Evolutionary conservation across 2,888 invertebrate genomes (phyloP), one percentile per base, ranked within the genome.

Genomic region (Acrobasis suavella): DNA sequence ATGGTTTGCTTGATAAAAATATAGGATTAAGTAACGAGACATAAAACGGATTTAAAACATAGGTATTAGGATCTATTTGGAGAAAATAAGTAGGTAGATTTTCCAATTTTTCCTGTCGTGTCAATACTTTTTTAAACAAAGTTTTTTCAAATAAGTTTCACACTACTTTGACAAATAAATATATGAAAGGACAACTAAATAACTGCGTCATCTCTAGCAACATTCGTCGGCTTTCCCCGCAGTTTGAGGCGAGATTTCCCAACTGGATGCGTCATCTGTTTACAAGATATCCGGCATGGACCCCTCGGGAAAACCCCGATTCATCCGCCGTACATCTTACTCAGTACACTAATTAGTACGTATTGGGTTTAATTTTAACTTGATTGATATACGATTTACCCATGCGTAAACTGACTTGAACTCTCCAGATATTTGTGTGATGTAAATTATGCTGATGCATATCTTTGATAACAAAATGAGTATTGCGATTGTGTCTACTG

Each of bases 261-360:
- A 60, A 60, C 50, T 42, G 60, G 59, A 60, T 60, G 60, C 51
- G 60, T 60, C 60, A 60, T 60, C 60, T 60, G 60, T 60, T 60
- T 60, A 60, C 60, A 14, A 51, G 50, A 60, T 54, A 54, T 60
- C 50, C 17, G 52, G 39, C 51, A 38, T 17, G 17, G 51, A 52
- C 42, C 60, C 52, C 32, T 16, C n/a, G 60, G 51, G 60, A 42
- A 60, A 51, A 60, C 60, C 60, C 39, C 10, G 51, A 42, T 14
- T 42, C 51, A 60, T 51, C n/a, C 52, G 16, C 51, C 22, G 49
- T 60, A 51, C 38, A 51, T 50, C 52, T 60, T 51, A 60, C 42
- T 51, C 22, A 7, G 38, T 50, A 16, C 16, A 39, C 38, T 51
- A 60, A 60, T 60, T 60, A 42, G 12, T 51, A 39, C 38, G 12